Percentiles rank a stretch among this genome's conserved stretches.
Conservation (phyloP, 2,797 vertebrate species). For the Cirrhinus mrigala region DNA sequence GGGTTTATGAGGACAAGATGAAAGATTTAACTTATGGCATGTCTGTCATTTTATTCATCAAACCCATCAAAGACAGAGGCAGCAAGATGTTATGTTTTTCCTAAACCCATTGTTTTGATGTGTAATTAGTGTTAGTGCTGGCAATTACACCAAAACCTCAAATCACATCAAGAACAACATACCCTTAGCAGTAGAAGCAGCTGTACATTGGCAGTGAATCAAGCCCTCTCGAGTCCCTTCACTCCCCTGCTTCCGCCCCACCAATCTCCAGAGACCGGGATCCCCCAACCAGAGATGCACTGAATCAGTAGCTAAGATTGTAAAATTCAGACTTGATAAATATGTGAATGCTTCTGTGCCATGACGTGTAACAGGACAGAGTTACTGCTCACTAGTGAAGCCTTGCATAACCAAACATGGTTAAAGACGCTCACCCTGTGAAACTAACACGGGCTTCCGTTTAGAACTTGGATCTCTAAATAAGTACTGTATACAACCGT, state of each 20-base stretch:
- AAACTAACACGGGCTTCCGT: conserved; percentile 53
- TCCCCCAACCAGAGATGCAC: conserved; percentile 13
- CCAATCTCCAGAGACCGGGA: neutral
- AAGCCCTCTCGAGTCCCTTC: neutral
- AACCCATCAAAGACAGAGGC: conserved; percentile 58
- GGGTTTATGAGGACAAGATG: conserved; percentile 56
- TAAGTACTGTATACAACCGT: conserved; percentile 14
- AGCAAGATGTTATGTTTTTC: conserved; percentile 47
- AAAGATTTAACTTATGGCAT: conserved; percentile 36
- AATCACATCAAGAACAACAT: conserved; percentile 57
- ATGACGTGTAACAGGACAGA: conserved; percentile 32
- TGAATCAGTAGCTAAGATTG: conserved; percentile 15
- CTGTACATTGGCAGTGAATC: conserved; percentile 42
- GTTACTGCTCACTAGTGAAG: conserved; percentile 59
- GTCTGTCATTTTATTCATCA: conserved; percentile 56
- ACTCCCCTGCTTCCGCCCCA: neutral
- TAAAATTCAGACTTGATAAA: conserved; percentile 46
- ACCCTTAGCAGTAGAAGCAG: conserved; percentile 43
- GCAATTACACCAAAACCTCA: conserved; percentile 37
- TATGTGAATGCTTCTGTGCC: neutral
- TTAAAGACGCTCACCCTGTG: conserved; percentile 67
- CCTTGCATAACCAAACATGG: conserved; percentile 82
- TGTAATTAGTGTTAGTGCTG: conserved; percentile 56
- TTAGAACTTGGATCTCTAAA: conserved; percentile 40
- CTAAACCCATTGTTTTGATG: conserved; percentile 54